These are phyloP conservation scores for Gyrodactylus bullatarudis DNA, from an alignment of 1,140 invertebrate genomes.

Conservation along the genomic window DNA sequence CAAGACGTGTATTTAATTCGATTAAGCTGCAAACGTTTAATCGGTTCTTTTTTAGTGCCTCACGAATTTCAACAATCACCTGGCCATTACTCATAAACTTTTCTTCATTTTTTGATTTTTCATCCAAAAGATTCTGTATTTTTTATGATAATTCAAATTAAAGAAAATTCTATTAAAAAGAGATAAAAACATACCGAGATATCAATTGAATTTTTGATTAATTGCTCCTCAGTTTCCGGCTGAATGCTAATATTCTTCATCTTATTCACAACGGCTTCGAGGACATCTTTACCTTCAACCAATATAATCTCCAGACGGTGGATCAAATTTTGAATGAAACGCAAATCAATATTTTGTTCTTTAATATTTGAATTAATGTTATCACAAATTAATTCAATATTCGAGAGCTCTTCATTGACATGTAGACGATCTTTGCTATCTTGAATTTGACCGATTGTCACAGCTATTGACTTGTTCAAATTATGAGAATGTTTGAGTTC, in stretches of 20 bases:
- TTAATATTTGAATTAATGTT: too few relatives aligned
- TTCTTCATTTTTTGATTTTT: neutral
- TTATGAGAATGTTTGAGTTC: too few relatives aligned
- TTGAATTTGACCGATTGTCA: too few relatives aligned
- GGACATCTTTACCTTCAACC: too few relatives aligned
- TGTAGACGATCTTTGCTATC: too few relatives aligned
- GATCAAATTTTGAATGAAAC: too few relatives aligned
- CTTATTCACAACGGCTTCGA: too few relatives aligned
- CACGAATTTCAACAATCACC: neutral
- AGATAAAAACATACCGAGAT: neutral
- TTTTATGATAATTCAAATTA: neutral
- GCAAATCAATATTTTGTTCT: too few relatives aligned
- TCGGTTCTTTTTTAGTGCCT: neutral
- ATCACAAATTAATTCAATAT: too few relatives aligned
- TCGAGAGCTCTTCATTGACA: too few relatives aligned
- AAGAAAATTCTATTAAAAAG: neutral
- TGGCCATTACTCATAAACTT: neutral
- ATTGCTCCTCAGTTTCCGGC: neutral
- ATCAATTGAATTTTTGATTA: neutral
- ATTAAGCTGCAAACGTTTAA: neutral
- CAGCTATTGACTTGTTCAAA: too few relatives aligned
- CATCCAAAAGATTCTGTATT: neutral
- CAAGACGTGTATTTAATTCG: neutral
- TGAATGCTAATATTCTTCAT: neutral
- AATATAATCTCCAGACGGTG: too few relatives aligned